Percentiles rank a stretch among this genome's conserved stretches.
Conservation (phyloP, 23 tunicate species). For the Trididemnum clinides region DNA sequence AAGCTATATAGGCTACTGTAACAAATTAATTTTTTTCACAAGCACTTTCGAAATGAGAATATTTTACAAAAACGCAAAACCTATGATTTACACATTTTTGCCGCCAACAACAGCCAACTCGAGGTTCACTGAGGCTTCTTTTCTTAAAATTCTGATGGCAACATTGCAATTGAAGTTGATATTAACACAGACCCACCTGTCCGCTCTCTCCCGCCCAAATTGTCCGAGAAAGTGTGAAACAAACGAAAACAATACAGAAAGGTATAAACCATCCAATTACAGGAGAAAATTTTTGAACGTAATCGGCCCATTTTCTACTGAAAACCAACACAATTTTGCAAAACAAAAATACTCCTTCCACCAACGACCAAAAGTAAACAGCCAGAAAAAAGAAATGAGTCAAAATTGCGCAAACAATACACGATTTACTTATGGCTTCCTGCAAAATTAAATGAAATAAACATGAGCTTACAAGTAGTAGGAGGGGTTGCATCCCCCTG, state of each 20-base stretch:
- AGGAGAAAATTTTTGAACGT: conserved; percentile 45
- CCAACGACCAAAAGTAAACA: conserved; percentile 78
- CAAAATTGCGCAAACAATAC: conserved; percentile 52
- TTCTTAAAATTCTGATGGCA: no score
- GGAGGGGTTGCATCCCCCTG: no score
- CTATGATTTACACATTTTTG: no score
- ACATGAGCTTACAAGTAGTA: background rate
- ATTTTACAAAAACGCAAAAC: no score
- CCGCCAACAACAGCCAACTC: no score
- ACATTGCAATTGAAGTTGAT: no score
- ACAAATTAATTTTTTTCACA: no score
- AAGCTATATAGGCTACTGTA: no score
- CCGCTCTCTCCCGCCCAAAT: background rate
- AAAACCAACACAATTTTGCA: conserved; percentile 88
- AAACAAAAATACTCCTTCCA: conserved; percentile 83
- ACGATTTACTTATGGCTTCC: conserved; percentile 21
- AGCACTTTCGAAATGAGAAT: no score
- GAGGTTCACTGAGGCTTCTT: no score
- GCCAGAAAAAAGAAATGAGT: conserved; percentile 79
- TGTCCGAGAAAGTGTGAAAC: conserved; percentile 33
- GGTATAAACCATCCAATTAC: conserved; percentile 80
- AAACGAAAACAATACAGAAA: conserved; percentile 17
- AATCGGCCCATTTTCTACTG: conserved; percentile 49
- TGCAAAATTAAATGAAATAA: background rate
- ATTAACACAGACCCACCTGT: background rate